These are phyloP conservation scores for Synergus japonicus DNA, from an alignment of 2,888 invertebrate species.

Conservation along the genomic window DNA sequence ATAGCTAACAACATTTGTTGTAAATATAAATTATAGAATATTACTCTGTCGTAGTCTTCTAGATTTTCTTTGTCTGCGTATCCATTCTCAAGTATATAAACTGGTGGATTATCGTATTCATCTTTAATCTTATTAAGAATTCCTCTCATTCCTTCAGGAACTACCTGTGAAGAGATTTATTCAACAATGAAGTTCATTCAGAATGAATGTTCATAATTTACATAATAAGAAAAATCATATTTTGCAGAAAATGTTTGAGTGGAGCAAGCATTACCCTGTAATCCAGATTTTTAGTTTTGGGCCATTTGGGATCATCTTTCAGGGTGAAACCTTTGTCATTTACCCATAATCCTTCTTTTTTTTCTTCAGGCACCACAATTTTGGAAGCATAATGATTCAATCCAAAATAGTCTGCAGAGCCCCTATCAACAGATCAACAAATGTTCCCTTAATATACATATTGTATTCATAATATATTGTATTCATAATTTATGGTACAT, in stretches of 20 bases:
- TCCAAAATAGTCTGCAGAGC: conserved; percentile 86
- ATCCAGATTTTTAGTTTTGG: conserved; percentile 79
- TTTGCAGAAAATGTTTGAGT: too few species aligned
- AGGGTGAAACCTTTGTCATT: conserved; percentile 78
- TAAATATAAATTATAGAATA: conserved; percentile 76
- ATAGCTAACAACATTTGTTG: conserved; percentile 78
- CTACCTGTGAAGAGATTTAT: conserved; percentile 60
- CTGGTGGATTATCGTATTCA: conserved; percentile 71
- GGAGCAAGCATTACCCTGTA: conserved; percentile 78
- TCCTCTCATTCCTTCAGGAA: conserved; percentile 76
- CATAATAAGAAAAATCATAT: too few species aligned
- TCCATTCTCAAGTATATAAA: conserved; percentile 76
- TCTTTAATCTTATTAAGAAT: conserved; percentile 73
- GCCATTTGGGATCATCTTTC: conserved; percentile 81
- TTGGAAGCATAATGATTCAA: conserved; percentile 86
- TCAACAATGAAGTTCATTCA: not conserved
- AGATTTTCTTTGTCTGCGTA: conserved; percentile 63
- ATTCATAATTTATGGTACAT: conserved; percentile 46
- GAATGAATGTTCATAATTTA: too few species aligned
- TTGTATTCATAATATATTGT: not conserved
- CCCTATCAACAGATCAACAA: conserved; percentile 61
- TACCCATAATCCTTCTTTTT: conserved; percentile 45
- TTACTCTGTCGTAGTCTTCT: conserved; percentile 62
- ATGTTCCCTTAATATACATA: not conserved
- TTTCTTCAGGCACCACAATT: conserved; percentile 67